These are phyloP conservation scores for Alentia gelatinosa DNA, from an alignment of 2,888 invertebrate species.

Conservation along the genomic window DNA sequence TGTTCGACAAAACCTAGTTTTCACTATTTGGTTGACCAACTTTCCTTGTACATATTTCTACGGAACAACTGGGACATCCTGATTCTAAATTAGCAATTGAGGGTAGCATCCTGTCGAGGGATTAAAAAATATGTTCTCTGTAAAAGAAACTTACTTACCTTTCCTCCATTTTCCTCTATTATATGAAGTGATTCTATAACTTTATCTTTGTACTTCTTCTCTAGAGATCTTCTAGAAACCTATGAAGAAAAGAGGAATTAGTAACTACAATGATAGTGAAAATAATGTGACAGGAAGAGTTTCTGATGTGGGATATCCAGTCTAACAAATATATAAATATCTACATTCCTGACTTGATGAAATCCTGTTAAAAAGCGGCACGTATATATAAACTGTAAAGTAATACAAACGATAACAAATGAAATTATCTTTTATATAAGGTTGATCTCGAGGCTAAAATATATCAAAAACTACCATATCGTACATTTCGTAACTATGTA, in stretches of 20 bases:
- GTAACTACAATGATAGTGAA: background rate
- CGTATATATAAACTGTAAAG: background rate
- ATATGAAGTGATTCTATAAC: conserved; percentile 75
- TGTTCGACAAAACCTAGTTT: background rate
- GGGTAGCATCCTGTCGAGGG: background rate
- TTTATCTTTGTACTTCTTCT: conserved; percentile 75
- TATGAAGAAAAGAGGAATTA: conserved; percentile 59
- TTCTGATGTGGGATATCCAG: background rate
- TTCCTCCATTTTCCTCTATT: conserved; percentile 78
- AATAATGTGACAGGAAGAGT: background rate
- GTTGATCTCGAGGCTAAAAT: background rate
- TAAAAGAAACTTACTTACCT: conserved; percentile 66
- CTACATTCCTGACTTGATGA: background rate
- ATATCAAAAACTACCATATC: background rate
- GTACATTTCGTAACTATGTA: background rate
- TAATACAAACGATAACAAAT: background rate
- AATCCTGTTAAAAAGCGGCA: background rate
- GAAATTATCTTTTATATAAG: background rate
- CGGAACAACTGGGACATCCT: background rate
- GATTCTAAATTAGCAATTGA: background rate
- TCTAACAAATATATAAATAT: background rate
- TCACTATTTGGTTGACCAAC: background rate
- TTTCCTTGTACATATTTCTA: background rate
- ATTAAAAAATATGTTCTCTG: background rate
- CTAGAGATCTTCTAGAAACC: conserved; percentile 77